phyloP scores from a whole-genome alignment of 2,113 vertebrate species.

The Antechinus flavipes region DNA sequence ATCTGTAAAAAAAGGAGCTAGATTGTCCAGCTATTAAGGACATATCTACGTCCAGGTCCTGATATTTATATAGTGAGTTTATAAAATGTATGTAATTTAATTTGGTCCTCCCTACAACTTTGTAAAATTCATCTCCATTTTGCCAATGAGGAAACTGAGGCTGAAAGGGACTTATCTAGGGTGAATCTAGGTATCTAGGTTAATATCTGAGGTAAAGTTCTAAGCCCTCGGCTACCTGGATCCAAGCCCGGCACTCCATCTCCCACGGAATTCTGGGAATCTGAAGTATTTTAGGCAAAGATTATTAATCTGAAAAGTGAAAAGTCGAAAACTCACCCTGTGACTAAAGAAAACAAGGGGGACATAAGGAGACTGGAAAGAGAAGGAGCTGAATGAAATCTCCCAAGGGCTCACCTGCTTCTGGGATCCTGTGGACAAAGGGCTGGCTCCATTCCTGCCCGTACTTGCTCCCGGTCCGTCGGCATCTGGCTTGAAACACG shows the following conservation, averaged over 20 bases:
- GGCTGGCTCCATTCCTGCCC: slow-evolving; percentile 85
- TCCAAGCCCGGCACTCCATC: not conserved
- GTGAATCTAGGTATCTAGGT: not conserved
- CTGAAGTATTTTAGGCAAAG: not conserved
- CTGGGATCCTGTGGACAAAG: slow-evolving; percentile 77
- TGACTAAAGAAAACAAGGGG: not conserved
- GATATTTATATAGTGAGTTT: not conserved
- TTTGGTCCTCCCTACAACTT: not conserved
- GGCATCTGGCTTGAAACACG: slow-evolving; percentile 83
- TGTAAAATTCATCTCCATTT: not conserved
- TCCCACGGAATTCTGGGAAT: not conserved
- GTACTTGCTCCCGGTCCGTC: slow-evolving; percentile 60
- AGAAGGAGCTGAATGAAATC: not conserved
- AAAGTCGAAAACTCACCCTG: not conserved
- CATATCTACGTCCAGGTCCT: not conserved
- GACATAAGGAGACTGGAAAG: not conserved
- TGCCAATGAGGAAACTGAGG: not conserved
- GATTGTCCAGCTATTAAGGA: not conserved
- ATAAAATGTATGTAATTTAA: not conserved
- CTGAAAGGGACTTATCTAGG: not conserved
- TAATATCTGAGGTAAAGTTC: not conserved
- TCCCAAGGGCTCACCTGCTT: slow-evolving; percentile 78
- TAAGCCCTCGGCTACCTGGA: not conserved
- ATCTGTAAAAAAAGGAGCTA: not conserved
- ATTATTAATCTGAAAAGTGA: not conserved